Evolutionary conservation across 2,113 vertebrate species (phyloP).

Genomic region (Mesitornis unicolor): DNA sequence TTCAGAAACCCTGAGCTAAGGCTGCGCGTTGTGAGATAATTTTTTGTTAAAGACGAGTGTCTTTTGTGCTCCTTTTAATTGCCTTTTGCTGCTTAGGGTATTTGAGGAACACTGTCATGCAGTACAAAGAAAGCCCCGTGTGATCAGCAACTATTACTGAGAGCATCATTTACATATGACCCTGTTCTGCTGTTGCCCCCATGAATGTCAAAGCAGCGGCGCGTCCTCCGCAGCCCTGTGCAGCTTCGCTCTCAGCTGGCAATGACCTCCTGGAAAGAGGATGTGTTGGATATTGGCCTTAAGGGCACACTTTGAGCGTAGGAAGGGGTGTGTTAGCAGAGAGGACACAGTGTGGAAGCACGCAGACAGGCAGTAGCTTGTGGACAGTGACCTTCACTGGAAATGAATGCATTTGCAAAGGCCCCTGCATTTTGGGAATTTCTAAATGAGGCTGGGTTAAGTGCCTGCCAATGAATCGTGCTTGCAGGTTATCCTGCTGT

Average conservation of each 20-base stretch:
- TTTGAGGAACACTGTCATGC: not conserved
- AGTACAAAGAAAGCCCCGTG: not conserved
- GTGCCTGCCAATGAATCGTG: not conserved
- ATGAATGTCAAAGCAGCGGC: not conserved
- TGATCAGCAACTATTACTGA: not conserved
- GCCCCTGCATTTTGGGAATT: not conserved
- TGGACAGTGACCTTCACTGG: not conserved
- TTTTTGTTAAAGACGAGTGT: not conserved
- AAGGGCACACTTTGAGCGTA: not conserved
- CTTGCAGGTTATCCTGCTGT: not conserved
- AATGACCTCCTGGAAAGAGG: not conserved
- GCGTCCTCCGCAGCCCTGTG: accelerated
- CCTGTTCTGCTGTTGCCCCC: not conserved
- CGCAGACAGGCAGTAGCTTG: not conserved
- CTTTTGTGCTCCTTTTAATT: not conserved
- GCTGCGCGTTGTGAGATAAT: not conserved
- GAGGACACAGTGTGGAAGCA: not conserved
- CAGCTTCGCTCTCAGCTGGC: not conserved
- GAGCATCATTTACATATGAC: not conserved
- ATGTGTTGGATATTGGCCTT: not conserved
- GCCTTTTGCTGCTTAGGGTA: not conserved
- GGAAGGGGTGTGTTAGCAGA: not conserved
- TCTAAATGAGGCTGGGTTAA: not conserved
- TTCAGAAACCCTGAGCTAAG: not conserved
- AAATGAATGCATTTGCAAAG: not conserved